phyloP scores from a whole-genome alignment of 2,113 vertebrate genomes.

The Phalacrocorax pelagicus region DNA sequence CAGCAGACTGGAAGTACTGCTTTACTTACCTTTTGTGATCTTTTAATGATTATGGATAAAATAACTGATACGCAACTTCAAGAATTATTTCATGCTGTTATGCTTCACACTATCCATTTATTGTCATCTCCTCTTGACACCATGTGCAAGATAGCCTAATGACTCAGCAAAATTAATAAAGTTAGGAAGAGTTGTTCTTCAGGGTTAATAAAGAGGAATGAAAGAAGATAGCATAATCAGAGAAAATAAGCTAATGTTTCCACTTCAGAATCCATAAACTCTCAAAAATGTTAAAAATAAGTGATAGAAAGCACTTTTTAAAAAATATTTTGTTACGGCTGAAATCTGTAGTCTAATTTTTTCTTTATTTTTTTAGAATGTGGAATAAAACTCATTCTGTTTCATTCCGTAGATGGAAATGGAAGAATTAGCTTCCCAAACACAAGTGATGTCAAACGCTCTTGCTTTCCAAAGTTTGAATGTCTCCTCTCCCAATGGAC shows the following conservation, averaged over 20 bases:
- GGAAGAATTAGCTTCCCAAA: slow-evolving; percentile 16
- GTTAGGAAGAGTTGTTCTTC: neutral
- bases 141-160: neutral
- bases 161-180: neutral
- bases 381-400: neutral
- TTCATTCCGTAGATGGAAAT: slow-evolving; percentile 58
- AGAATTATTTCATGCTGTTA: neutral
- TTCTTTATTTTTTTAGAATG: neutral
- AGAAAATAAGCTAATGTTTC: neutral
- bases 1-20: neutral
- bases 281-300: neutral
- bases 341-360: neutral
- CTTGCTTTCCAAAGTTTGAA: slow-evolving; percentile 75
- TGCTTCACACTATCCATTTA: neutral
- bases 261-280: neutral
- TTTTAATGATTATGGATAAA: neutral
- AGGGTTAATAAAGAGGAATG: neutral
- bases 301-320: neutral
- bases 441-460: neutral
- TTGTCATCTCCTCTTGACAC: neutral
- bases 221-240: neutral
- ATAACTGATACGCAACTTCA: neutral
- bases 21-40: neutral
- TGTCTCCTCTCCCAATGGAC: slow-evolving; percentile 85
- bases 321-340: neutral